A percentile compares a stretch with the other conserved stretches of the same genome.
phyloP scores from a whole-genome alignment of 2,797 vertebrate species.

The Tympanoctomys barrerae region DNA sequence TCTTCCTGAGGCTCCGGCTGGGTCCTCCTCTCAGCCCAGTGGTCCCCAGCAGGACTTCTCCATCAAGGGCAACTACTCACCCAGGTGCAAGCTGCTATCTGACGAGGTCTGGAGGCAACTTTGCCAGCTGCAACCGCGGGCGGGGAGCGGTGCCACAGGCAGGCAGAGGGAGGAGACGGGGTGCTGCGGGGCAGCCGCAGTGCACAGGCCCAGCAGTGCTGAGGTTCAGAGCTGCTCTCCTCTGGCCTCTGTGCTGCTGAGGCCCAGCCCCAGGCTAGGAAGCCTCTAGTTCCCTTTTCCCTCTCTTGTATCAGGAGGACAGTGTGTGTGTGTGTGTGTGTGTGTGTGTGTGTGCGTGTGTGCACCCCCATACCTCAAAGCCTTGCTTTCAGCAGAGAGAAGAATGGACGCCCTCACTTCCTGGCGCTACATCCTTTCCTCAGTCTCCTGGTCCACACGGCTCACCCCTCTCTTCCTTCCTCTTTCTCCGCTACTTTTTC shows the following conservation, averaged over 20 bases:
- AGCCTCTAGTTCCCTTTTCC: not conserved
- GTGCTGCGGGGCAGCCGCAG: not conserved
- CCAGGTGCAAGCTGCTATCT: too few species aligned
- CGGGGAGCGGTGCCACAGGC: not conserved
- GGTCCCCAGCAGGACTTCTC: not conserved
- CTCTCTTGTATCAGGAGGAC: not conserved
- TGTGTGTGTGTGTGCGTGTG: not conserved
- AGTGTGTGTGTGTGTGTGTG: not conserved
- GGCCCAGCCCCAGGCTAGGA: not conserved
- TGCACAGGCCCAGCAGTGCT: not conserved
- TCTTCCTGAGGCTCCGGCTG: not conserved
- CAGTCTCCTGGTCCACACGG: not conserved
- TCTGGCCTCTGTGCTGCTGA: not conserved
- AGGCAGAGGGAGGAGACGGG: not conserved
- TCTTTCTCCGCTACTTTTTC: too few species aligned
- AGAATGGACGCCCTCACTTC: not conserved
- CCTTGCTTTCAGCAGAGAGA: not conserved
- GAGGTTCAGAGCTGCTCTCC: not conserved
- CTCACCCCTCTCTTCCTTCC: not conserved
- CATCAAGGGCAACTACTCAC: rapidly evolving
- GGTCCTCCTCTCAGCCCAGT: not conserved
- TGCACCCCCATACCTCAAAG: not conserved
- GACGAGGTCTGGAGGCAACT: not conserved
- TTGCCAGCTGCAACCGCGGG: not conserved
- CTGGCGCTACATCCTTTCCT: not conserved